These are phyloP conservation scores for Larimichthys polyactis DNA, from an alignment of 2,113 vertebrate species.

Conservation along the genomic window DNA sequence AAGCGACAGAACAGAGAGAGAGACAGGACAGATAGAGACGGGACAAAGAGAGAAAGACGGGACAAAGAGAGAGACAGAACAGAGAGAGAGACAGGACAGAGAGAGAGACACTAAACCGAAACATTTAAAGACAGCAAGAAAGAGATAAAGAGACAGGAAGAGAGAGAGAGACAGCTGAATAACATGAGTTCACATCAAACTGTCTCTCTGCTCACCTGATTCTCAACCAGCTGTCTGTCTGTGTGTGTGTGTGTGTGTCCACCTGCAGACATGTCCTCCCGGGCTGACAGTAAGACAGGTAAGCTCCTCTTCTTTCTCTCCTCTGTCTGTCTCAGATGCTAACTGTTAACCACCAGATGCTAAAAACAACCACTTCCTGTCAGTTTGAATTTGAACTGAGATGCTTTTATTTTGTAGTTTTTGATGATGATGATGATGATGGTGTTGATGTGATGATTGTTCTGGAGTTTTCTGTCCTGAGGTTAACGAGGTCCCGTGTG, in stretches of 20 bases:
- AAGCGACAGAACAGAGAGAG: too few relatives aligned
- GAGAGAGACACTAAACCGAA: background rate
- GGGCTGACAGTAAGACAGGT: slow-evolving; percentile 65
- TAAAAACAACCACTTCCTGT: slow-evolving; percentile 25
- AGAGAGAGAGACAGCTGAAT: background rate
- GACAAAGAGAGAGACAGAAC: background rate
- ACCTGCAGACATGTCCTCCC: slow-evolving; percentile 60
- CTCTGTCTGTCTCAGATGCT: background rate
- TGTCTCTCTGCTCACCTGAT: background rate
- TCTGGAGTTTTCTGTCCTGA: too few relatives aligned
- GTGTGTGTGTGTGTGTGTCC: background rate
- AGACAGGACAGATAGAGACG: too few relatives aligned
- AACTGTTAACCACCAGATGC: background rate
- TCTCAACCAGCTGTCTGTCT: background rate
- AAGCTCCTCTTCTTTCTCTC: slow-evolving; percentile 1
- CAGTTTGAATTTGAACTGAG: background rate
- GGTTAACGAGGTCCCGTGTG: too few relatives aligned
- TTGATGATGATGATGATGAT: background rate
- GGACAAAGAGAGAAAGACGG: too few relatives aligned
- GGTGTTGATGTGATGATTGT: background rate
- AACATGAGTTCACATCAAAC: slow-evolving; percentile 5
- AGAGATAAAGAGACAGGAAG: background rate
- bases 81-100: background rate
- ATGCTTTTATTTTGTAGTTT: background rate
- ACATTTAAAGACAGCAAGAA: too few relatives aligned